Evolutionary conservation across 2,888 invertebrate species (phyloP).

Genomic region (Pyrrhia umbra): DNA sequence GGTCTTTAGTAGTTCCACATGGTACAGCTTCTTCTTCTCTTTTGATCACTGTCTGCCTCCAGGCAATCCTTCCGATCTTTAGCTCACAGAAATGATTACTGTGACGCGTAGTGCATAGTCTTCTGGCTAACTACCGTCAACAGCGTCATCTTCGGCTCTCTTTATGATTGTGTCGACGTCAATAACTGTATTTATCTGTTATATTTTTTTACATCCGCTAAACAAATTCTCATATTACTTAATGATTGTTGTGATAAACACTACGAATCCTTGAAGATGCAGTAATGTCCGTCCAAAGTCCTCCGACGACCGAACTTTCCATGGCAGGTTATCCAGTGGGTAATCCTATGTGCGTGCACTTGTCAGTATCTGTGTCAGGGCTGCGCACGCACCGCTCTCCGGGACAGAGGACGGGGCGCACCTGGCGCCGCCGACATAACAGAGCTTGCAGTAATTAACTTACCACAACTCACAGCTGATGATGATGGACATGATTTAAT

Average conservation of each 20-base stretch:
- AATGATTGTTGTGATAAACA: neutral
- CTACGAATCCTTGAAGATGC: neutral
- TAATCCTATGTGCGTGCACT: slow-evolving; percentile 9
- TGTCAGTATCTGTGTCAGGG: slow-evolving; percentile 47
- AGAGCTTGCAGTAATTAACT: slow-evolving; percentile 8
- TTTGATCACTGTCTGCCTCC: too few species aligned
- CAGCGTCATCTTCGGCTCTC: too few species aligned
- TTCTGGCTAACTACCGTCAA: too few species aligned
- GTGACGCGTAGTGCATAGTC: too few species aligned
- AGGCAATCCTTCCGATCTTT: too few species aligned
- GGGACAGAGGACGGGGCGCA: slow-evolving; percentile 27
- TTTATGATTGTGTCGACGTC: too few species aligned
- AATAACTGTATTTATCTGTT: too few species aligned
- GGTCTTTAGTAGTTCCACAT: too few species aligned
- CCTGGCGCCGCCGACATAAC: slow-evolving; percentile 37
- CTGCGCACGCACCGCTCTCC: slow-evolving; percentile 23
- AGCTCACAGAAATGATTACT: too few species aligned
- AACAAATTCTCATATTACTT: too few species aligned
- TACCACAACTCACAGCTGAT: slow-evolving; percentile 1
- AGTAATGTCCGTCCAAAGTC: neutral
- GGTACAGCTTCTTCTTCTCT: too few species aligned
- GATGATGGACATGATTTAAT: neutral
- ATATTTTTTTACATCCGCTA: too few species aligned
- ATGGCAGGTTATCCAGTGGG: slow-evolving; percentile 15
- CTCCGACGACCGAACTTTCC: neutral